Conservation (phyloP, 2,113 vertebrate genomes). For the Stictonetta naevosa region DNA sequence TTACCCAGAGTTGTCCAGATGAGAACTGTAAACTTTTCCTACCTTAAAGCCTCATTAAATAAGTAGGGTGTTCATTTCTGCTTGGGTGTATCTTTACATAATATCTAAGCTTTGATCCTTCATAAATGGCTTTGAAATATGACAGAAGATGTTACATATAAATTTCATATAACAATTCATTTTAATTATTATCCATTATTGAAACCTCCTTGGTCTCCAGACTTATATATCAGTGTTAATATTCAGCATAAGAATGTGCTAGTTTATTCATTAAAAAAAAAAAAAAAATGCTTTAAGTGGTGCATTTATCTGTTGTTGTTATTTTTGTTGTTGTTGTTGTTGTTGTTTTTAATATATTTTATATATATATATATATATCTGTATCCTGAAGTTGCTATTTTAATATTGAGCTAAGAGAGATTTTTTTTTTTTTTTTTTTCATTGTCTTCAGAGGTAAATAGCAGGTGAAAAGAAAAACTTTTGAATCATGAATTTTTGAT, state of each 20-base stretch:
- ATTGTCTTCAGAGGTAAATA: neutral
- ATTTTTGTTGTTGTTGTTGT: too few relatives aligned
- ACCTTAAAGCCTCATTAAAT: neutral
- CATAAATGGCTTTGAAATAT: neutral
- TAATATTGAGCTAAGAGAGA: neutral
- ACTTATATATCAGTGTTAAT: neutral
- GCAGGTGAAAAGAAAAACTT: neutral
- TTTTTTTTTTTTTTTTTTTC: neutral
- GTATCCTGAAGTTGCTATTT: neutral
- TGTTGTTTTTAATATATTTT: too few relatives aligned
- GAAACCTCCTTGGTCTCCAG: neutral
- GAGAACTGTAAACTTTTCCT: neutral
- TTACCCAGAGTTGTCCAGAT: neutral
- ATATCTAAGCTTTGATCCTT: neutral
- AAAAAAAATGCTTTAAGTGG: neutral
- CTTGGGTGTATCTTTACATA: neutral
- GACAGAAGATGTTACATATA: neutral
- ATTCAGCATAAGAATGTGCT: neutral
- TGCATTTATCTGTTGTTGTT: neutral
- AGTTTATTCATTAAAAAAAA: neutral
- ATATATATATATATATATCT: too few relatives aligned
- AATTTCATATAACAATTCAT: neutral
- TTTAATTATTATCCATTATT: neutral
- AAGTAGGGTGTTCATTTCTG: neutral
- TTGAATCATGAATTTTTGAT: neutral